These are phyloP conservation scores for Danio aesculapii DNA, from an alignment of 2,797 vertebrate genomes.

Conservation along the genomic window DNA sequence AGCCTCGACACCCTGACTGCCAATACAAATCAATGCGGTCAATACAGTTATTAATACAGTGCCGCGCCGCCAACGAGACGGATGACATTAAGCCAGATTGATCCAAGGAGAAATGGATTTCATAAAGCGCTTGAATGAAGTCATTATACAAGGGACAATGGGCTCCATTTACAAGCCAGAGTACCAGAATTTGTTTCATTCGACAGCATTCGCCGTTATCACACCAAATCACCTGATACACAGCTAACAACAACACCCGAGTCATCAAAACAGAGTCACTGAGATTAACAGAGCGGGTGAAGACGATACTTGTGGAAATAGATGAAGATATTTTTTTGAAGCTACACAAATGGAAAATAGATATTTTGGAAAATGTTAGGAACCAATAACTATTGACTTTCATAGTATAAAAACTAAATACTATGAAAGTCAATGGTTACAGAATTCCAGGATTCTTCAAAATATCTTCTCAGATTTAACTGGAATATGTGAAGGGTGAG, in stretches of 20 bases:
- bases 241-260: slow-evolving; percentile 22
- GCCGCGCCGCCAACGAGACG: slow-evolving; percentile 79
- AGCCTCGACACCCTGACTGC: slow-evolving; percentile 62
- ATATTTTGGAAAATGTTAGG: too few species aligned
- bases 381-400: too few species aligned
- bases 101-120: slow-evolving; percentile 82
- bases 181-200: slow-evolving; percentile 34
- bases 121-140: slow-evolving; percentile 77
- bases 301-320: not conserved
- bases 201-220: slow-evolving; percentile 22
- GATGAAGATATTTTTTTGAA: too few species aligned
- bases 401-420: too few species aligned
- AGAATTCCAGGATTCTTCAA: too few species aligned
- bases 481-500: too few species aligned
- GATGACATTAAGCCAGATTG: slow-evolving; percentile 85
- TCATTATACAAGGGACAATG: slow-evolving; percentile 70
- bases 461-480: too few species aligned
- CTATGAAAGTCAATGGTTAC: too few species aligned
- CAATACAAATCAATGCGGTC: slow-evolving; percentile 86
- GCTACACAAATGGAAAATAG: too few species aligned
- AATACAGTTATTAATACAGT: slow-evolving; percentile 86
- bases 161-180: slow-evolving; percentile 35
- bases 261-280: not conserved
- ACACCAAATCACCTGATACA: not conserved
- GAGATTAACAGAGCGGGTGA: not conserved